Evolutionary conservation across 2,888 invertebrate species (phyloP).

Genomic region (Drosophila koepferae): DNA sequence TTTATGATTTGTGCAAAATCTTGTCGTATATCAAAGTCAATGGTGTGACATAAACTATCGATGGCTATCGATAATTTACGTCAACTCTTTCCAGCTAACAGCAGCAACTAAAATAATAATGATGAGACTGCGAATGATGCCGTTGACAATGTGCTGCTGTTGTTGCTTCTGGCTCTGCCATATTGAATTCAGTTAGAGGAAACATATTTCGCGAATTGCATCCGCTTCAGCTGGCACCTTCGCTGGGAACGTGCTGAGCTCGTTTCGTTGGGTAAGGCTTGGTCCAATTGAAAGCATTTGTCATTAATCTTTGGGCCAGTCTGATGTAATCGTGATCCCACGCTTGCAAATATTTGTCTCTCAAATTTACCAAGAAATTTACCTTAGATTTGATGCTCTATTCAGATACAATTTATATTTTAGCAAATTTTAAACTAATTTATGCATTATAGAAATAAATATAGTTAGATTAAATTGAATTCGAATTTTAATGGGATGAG

Average conservation of each 20-base stretch:
- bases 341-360: slow-evolving; percentile 3
- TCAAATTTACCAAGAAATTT: background rate
- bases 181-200: slow-evolving; percentile 25
- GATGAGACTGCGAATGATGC: slow-evolving; percentile 47
- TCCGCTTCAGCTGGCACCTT: slow-evolving; percentile 45
- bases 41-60: slow-evolving; percentile 81
- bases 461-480: background rate
- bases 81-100: slow-evolving; percentile 73
- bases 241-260: slow-evolving; percentile 28
- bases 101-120: slow-evolving; percentile 28
- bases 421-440: no score
- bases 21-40: slow-evolving; percentile 84
- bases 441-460: no score
- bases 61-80: slow-evolving; percentile 84
- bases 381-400: background rate
- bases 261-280: background rate
- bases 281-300: slow-evolving; percentile 23
- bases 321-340: slow-evolving; percentile 11
- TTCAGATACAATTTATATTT: no score
- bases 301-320: slow-evolving; percentile 25
- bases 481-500: background rate
- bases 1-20: slow-evolving; percentile 84
- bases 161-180: background rate
- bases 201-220: slow-evolving; percentile 40
- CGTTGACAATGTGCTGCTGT: slow-evolving; percentile 42